Evolutionary conservation across 2,797 vertebrate species (phyloP), one percentile per base, ranked within the genome.

Genomic region (Phrynocephalus guinanensis): DNA sequence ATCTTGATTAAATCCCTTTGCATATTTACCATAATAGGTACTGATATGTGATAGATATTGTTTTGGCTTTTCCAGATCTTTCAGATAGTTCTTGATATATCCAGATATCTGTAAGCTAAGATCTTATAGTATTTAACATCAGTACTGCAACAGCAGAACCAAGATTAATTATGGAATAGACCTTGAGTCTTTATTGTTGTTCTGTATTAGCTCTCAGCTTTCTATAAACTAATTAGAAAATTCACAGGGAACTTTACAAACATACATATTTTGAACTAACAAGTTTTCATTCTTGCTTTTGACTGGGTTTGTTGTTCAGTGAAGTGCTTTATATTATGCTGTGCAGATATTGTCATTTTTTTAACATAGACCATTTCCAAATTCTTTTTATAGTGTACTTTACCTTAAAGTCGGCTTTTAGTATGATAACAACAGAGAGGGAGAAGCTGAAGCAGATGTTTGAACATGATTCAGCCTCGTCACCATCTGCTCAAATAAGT

Each of bases 381-480:
- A 6, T 85, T 92, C 88, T 88, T 92, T 30, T 96, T 96, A 33
- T 93, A 99, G 99, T 99, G 94, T 98, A 99, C 93, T 96, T 96
- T 90, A 97, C 97, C 93, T 97, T 99, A 97, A 99, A 97, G 96
- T 97, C 97, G 20, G 97, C 97, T 85, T 97, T 99, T 93, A 97
- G 96, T 93, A 97, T 97, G n/a, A 95, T 99, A 70, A 97, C 97
- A 33, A 92, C 96, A 28, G 99, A 99, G 93, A 97, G 97, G 90
- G 98, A 99, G 94, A 97, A 97, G 92, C 94, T 99, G 93, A 98
- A 97, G 93, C 98, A 98, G 82, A 96, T 97, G 93, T 89, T 98
- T 95, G 99, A 99, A 80, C 96, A 97, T 0, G 98, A 99, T 77
- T 93, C 93, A 70, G 91, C 96, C 1, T 96, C 97, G 24, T 96